phyloP scores from a whole-genome alignment of 1,140 invertebrate species.

The Meteorus sp. region DNA sequence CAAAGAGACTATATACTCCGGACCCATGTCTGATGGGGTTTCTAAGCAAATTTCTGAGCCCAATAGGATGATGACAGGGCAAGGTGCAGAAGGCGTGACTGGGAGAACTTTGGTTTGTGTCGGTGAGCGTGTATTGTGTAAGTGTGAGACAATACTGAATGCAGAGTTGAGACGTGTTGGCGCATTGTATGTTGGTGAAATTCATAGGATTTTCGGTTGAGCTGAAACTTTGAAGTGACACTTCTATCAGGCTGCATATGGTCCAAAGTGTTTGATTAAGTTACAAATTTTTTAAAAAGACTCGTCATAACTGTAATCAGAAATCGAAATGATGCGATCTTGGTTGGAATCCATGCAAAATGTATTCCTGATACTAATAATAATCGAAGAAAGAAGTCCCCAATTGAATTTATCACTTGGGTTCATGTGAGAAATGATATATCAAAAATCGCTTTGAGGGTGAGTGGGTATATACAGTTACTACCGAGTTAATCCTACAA shows the following conservation, averaged over 20 bases:
- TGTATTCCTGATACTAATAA: too few relatives aligned
- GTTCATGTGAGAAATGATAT: too few relatives aligned
- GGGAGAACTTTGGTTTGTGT: background rate
- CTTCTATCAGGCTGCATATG: background rate
- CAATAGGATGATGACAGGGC: background rate
- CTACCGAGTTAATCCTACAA: too few relatives aligned
- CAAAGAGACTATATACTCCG: too few relatives aligned
- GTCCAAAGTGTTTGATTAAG: background rate
- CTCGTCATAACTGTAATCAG: background rate
- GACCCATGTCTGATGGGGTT: too few relatives aligned
- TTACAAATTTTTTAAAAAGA: constrained; percentile 6
- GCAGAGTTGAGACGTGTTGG: background rate
- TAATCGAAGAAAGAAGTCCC: too few relatives aligned
- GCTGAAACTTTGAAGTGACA: background rate
- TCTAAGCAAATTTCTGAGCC: too few relatives aligned
- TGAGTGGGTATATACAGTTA: too few relatives aligned
- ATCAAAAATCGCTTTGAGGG: too few relatives aligned
- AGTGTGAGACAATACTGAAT: background rate
- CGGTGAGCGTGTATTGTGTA: background rate
- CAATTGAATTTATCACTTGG: too few relatives aligned
- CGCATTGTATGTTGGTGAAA: background rate
- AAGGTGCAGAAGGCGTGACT: background rate
- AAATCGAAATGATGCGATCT: background rate
- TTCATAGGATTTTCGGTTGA: too few relatives aligned
- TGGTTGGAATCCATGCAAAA: too few relatives aligned